These are phyloP conservation scores for Chromobotia macracanthus DNA, from an alignment of 2,797 vertebrate genomes.

Conservation along the genomic window DNA sequence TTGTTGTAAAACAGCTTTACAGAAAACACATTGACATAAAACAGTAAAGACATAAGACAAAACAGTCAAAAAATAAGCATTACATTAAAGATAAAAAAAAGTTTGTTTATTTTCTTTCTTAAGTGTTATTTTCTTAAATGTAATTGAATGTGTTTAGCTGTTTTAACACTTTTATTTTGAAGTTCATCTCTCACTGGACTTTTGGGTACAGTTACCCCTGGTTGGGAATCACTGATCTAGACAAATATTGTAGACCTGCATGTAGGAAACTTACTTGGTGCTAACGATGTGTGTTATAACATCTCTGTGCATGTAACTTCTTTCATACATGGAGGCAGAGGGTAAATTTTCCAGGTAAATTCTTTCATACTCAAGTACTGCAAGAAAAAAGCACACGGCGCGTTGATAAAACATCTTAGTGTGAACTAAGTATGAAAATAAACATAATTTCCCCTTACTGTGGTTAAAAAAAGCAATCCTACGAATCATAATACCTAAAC, in stretches of 20 bases:
- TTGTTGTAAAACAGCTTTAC: no score
- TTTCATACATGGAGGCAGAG: conserved; percentile 93
- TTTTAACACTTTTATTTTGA: no score
- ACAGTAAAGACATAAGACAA: no score
- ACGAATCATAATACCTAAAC: no score
- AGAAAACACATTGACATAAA: no score
- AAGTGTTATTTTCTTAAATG: not conserved
- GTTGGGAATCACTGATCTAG: not conserved
- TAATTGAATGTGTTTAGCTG: no score
- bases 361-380: conserved; percentile 92
- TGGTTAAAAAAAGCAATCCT: not conserved
- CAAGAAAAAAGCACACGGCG: not conserved
- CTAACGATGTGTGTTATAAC: conserved; percentile 92
- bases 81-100: no score
- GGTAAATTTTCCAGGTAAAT: conserved; percentile 95
- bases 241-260: not conserved
- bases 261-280: conserved; percentile 84
- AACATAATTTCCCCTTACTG: not conserved
- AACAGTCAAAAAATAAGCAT: not conserved
- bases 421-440: not conserved
- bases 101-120: no score
- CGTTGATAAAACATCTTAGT: not conserved
- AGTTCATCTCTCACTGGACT: no score
- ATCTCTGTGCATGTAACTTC: conserved; percentile 98
- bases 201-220: no score